Conservation (phyloP, 2,113 vertebrate genomes). For the Plotosus lineatus region DNA sequence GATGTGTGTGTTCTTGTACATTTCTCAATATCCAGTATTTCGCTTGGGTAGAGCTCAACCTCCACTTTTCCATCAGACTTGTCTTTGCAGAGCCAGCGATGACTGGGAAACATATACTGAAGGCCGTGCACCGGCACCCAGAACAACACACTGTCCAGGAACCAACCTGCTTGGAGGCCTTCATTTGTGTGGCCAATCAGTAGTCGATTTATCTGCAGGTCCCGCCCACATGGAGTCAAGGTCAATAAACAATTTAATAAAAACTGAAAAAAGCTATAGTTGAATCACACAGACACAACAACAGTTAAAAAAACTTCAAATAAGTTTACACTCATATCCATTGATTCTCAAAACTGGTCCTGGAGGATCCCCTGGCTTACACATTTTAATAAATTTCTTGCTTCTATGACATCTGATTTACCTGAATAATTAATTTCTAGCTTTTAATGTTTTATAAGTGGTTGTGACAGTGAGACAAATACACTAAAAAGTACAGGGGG, state of each 20-base stretch:
- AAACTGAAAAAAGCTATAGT: not conserved
- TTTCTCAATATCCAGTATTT: slow-evolving; percentile 86
- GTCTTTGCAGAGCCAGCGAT: slow-evolving; percentile 94
- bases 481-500: no score
- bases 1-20: slow-evolving; percentile 62
- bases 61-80: slow-evolving; percentile 91
- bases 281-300: not conserved
- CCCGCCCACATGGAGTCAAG: slow-evolving; percentile 29
- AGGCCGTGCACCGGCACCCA: slow-evolving; percentile 86
- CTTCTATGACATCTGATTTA: no score
- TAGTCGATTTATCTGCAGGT: slow-evolving; percentile 81
- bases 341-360: no score
- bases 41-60: slow-evolving; percentile 94
- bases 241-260: not conserved
- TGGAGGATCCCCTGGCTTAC: no score
- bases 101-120: slow-evolving; percentile 93
- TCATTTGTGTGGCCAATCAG: slow-evolving; percentile 91
- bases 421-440: no score
- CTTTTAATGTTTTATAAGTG: no score
- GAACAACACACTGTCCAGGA: slow-evolving; percentile 90
- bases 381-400: no score
- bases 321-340: no score
- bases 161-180: slow-evolving; percentile 88
- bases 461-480: no score
- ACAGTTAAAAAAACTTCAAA: not conserved